Percentiles rank a stretch among this genome's conserved stretches.
phyloP scores from a whole-genome alignment of 2,113 vertebrate genomes.

The Numida meleagris region DNA sequence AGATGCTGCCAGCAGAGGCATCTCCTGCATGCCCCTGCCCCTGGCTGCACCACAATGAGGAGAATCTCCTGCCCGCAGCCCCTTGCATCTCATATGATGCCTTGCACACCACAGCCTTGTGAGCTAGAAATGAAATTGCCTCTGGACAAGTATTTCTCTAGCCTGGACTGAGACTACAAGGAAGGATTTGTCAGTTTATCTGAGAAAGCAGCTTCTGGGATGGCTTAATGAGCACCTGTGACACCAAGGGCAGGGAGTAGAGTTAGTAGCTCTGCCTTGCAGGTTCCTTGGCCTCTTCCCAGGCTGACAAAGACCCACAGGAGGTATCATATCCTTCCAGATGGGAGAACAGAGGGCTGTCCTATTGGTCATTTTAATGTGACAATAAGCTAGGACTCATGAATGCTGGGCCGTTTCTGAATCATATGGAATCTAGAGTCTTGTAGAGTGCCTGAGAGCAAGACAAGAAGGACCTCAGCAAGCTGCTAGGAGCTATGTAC shows the following conservation, averaged over 20 bases:
- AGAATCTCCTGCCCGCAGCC: background rate
- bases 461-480: background rate
- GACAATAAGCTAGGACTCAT: background rate
- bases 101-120: background rate
- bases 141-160: background rate
- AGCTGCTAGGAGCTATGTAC: background rate
- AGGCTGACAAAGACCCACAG: background rate
- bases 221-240: background rate
- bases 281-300: background rate
- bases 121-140: background rate
- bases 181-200: background rate
- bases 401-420: background rate
- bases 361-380: background rate
- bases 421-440: background rate
- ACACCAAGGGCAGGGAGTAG: background rate
- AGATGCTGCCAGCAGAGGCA: background rate
- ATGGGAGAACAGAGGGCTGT: background rate
- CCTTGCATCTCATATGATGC: background rate
- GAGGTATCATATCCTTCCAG: background rate
- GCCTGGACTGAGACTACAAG: background rate
- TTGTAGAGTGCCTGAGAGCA: background rate
- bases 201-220: background rate
- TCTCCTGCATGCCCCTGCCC: background rate
- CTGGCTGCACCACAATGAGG: no score
- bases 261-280: background rate